Evolutionary conservation across 1,140 invertebrate species (phyloP), one percentile per base, ranked within the genome.

Genomic region (Thrips palmi): DNA sequence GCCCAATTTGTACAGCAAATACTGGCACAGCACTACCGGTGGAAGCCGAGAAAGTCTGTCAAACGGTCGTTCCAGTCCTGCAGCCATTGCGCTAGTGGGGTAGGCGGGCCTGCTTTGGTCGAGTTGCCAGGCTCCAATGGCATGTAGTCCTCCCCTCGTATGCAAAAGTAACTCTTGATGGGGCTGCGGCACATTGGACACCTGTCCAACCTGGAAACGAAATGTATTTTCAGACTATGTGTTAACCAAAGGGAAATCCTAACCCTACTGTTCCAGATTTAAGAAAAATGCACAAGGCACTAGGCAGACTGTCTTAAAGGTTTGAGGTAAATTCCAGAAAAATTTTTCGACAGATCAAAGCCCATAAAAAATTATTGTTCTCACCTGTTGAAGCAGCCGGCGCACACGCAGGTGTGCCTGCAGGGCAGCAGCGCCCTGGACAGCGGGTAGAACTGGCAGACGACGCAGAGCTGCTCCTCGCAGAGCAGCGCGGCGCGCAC

Each of bases 131-230:
- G 19, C 45, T 74, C 69, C n/a, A 67, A 58, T 2, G 71, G 64
- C 54, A 75, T 65, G 46, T 79, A 77, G 24, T 80, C 77, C 44
- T 80, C 77, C 34, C 68, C 68, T 19, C 75, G 56, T 42, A 79
- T 78, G 53, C 74, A 77, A 57, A 84, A 84, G 59, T 80, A 86
- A 45, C 71, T 76, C 41, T 73, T 74, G 43, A 86, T 82, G 4
- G 69, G 70, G 42, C 73, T 73, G 24, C 82, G 64, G 53, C 82
- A 85, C 63, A 86, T 80, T 4, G 82, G 81, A 56, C 81, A 85
- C 23, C 74, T 68, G 47, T 81, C 74, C 28, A 83, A 54, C 52
- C 72, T 75, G 23, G 62, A n/a, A n/a, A n/a, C n/a, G n/a, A n/a
- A n/a, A n/a, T n/a, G n/a, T 65, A 17, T 1, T 32, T 39, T n/a